Percentiles rank a stretch among this genome's conserved stretches.
phyloP scores from a whole-genome alignment of 2,888 invertebrate species.

The Odontomyia ornata region DNA sequence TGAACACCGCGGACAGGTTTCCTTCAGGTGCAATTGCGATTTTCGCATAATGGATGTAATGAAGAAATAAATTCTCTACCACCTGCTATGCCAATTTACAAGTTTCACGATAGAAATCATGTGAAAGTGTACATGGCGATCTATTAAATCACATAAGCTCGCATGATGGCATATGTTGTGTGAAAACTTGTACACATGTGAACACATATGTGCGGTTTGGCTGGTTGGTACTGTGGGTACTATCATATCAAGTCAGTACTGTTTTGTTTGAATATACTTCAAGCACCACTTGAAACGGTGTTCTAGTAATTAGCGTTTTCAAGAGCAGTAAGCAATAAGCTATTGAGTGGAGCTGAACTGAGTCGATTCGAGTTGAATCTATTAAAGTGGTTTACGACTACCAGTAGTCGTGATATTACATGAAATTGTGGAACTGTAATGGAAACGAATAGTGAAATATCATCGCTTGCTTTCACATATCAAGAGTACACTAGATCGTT shows the following conservation, averaged over 20 bases:
- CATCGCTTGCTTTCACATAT: background rate
- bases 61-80: conserved; percentile 38
- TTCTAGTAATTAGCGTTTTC: conserved; percentile 37
- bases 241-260: background rate
- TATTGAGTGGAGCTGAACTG: background rate
- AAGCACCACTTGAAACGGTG: conserved; percentile 32
- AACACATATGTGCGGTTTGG: background rate
- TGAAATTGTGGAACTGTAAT: conserved; percentile 18
- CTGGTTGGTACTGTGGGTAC: no score
- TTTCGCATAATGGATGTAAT: conserved; percentile 32
- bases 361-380: background rate
- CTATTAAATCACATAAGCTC: conserved; percentile 23
- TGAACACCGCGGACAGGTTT: no score
- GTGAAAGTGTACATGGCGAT: conserved; percentile 30
- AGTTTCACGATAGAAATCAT: conserved; percentile 37
- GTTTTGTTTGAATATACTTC: background rate
- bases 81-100: conserved; percentile 38
- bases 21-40: conserved; percentile 32
- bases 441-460: conserved; percentile 12
- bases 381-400: background rate
- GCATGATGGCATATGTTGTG: conserved; percentile 28
- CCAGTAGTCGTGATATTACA: background rate
- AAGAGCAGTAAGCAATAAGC: conserved; percentile 39
- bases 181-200: conserved; percentile 19
- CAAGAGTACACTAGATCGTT: background rate